phyloP scores from a whole-genome alignment of 2,888 invertebrate genomes.

The Oxytorus armatus region DNA sequence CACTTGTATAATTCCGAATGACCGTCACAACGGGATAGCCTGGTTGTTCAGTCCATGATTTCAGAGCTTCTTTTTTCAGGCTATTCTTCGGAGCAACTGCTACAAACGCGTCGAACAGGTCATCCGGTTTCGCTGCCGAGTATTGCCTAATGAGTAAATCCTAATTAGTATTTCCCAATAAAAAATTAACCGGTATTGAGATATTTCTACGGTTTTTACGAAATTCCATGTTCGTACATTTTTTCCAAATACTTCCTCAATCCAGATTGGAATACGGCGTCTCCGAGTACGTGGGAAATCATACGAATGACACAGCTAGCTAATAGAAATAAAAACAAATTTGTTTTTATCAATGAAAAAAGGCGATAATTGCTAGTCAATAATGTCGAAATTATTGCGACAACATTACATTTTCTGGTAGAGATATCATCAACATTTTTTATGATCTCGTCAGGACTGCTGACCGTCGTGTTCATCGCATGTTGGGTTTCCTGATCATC shows the following conservation, averaged over 20 bases:
- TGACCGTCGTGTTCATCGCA: conserved; percentile 85
- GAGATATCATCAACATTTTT: conserved; percentile 87
- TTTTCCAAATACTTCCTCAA: conserved; percentile 74
- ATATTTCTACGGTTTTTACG: conserved; percentile 74
- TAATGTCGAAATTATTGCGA: not conserved
- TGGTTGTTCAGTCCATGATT: conserved; percentile 88
- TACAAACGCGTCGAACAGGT: conserved; percentile 83
- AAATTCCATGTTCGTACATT: conserved; percentile 75
- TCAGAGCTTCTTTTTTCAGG: conserved; percentile 76
- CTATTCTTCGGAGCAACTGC: conserved; percentile 73
- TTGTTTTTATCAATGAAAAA: not conserved
- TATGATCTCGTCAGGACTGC: conserved; percentile 85
- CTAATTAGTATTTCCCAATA: conserved; percentile 10
- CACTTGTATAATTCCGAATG: conserved; percentile 84
- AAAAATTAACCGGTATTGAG: conserved; percentile 82
- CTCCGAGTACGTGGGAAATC: conserved; percentile 85
- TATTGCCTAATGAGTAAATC: conserved; percentile 60
- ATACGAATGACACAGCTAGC: conserved; percentile 86
- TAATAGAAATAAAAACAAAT: conserved; percentile 66
- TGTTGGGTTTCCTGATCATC: conserved; percentile 85
- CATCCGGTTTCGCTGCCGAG: conserved; percentile 83
- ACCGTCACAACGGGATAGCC: conserved; percentile 89
- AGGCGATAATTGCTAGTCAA: not conserved
- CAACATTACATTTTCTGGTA: conserved; percentile 86
- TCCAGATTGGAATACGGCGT: conserved; percentile 84